Conservation (phyloP, 2,888 invertebrate species). For the Hedya salicella region DNA sequence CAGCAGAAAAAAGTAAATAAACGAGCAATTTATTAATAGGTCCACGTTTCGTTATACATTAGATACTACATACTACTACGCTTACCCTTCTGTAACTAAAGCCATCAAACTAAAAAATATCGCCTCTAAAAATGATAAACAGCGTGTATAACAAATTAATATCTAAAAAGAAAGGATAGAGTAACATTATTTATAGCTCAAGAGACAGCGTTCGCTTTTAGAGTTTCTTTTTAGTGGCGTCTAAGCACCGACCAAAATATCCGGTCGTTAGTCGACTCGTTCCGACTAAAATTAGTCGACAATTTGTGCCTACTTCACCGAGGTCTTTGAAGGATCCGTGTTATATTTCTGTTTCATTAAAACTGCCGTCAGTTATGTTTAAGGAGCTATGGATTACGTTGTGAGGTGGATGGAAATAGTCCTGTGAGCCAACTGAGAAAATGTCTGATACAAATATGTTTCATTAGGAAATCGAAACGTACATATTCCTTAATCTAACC, state of each 20-base stretch:
- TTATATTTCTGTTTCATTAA: conserved; percentile 24
- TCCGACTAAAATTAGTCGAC: conserved; percentile 75
- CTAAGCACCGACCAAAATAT: conserved; percentile 76
- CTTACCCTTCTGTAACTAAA: conserved; percentile 9
- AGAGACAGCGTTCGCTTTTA: conserved; percentile 63
- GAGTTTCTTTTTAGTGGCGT: conserved; percentile 71
- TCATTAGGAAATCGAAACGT: too few relatives aligned
- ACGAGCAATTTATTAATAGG: neutral
- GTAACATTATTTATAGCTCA: conserved; percentile 68
- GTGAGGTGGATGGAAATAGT: neutral
- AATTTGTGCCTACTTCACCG: conserved; percentile 57
- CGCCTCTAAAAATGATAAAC: conserved; percentile 38
- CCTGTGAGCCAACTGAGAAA: neutral
- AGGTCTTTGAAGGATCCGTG: conserved; percentile 48
- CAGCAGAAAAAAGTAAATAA: too few relatives aligned
- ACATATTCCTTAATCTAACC: too few relatives aligned
- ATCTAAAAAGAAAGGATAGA: conserved; percentile 44
- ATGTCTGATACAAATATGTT: too few relatives aligned
- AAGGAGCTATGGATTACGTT: neutral
- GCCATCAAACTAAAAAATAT: conserved; percentile 40
- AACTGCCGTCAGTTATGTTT: conserved; percentile 5
- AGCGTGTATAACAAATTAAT: conserved; percentile 41
- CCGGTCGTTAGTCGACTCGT: conserved; percentile 67
- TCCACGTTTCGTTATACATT: conserved; percentile 1
- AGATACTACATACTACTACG: neutral